Evolutionary conservation across 2,888 invertebrate species (phyloP).

Genomic region (Pachymerium ferrugineum): DNA sequence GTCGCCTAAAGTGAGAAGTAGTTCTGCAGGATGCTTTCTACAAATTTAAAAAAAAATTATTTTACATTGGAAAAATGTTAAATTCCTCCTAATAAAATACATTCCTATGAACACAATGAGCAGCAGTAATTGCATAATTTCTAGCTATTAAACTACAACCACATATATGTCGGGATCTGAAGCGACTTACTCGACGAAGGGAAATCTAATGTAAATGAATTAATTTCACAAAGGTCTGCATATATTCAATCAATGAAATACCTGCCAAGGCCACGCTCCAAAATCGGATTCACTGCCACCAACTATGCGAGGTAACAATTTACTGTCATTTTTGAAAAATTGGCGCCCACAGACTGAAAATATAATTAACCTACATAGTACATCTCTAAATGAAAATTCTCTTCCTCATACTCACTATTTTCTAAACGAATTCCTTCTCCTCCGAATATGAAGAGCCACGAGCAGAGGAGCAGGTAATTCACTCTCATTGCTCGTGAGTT

Average conservation of each 20-base stretch:
- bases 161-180: constrained; percentile 62
- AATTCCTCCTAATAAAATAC: constrained; percentile 32
- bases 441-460: neutral
- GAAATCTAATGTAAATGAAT: neutral
- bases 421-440: constrained; percentile 15
- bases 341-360: constrained; percentile 80
- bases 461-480: neutral
- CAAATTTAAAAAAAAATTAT: neutral
- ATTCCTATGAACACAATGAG: constrained; percentile 67
- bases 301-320: constrained; percentile 38
- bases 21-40: constrained; percentile 11
- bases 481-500: constrained; percentile 19
- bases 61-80: neutral
- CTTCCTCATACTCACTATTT: neutral
- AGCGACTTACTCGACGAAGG: neutral
- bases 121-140: constrained; percentile 70
- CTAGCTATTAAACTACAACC: constrained; percentile 72
- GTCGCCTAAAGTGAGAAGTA: constrained; percentile 29
- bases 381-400: neutral
- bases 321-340: constrained; percentile 47
- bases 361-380: neutral
- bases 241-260: no score
- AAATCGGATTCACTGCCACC: constrained; percentile 41
- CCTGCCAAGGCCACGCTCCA: constrained; percentile 42
- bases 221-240: neutral